Percentiles rank a stretch among this genome's conserved stretches.
These are phyloP conservation scores for Phylloscopus trochilus DNA, from an alignment of 2,113 vertebrate species.

Conservation along the genomic window DNA sequence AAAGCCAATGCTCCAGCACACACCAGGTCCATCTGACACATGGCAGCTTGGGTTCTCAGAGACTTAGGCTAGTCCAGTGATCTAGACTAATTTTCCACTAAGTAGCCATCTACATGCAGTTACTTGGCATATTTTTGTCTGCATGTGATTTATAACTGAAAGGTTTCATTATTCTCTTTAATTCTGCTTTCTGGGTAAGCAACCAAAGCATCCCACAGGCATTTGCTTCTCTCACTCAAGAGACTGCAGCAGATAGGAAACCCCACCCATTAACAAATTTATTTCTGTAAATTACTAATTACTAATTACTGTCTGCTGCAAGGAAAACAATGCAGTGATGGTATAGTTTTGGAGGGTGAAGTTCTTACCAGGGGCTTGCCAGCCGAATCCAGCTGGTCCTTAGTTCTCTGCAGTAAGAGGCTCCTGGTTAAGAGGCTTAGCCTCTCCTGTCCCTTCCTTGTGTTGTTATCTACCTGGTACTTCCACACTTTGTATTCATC, in stretches of 20 bases:
- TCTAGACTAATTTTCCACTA: neutral
- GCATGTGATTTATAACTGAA: neutral
- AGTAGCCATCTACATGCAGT: neutral
- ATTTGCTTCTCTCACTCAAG: neutral
- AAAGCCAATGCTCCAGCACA: neutral
- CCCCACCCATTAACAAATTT: neutral
- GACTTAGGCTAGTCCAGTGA: neutral
- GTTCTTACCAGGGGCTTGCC: conserved; percentile 89
- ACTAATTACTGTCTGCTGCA: neutral
- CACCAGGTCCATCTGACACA: neutral
- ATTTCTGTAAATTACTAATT: neutral
- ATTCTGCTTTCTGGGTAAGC: neutral
- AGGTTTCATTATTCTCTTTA: neutral
- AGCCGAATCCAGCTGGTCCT: conserved; percentile 81
- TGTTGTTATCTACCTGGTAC: conserved; percentile 91
- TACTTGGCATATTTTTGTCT: neutral
- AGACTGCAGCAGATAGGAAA: neutral
- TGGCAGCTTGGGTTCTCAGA: neutral
- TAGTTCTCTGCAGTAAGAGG: conserved; percentile 88
- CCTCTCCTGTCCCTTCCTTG: conserved; percentile 86
- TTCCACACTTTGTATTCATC: conserved; percentile 94
- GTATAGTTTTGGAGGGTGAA: neutral
- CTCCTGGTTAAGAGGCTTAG: conserved; percentile 88
- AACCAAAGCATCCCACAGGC: neutral
- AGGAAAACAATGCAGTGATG: neutral